phyloP scores from a whole-genome alignment of 2,888 invertebrate species.

The Tetranychus truncatus region DNA sequence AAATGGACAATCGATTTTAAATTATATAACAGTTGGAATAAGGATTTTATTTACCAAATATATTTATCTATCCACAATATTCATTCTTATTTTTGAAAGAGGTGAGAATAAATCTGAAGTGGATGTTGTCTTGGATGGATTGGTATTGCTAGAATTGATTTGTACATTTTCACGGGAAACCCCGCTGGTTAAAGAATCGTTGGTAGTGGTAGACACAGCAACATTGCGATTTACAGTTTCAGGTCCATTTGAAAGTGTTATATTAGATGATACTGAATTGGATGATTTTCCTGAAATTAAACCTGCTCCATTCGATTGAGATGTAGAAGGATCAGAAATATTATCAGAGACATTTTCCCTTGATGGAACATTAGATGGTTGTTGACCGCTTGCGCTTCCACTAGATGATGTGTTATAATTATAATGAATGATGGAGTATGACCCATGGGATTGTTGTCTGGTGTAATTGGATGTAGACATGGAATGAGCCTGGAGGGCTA shows the following conservation, averaged over 20 bases:
- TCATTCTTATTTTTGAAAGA: background rate
- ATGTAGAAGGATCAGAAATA: background rate
- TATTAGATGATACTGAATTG: background rate
- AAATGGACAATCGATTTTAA: background rate
- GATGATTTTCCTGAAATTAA: background rate
- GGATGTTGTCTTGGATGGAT: constrained; percentile 7
- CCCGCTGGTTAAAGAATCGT: background rate
- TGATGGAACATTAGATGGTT: background rate
- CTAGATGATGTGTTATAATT: background rate
- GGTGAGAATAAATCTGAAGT: background rate
- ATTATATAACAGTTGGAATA: background rate
- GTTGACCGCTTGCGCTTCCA: background rate
- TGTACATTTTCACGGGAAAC: background rate
- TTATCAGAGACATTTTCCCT: background rate
- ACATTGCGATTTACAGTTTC: background rate
- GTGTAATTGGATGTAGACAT: constrained; percentile 5
- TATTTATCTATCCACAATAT: background rate
- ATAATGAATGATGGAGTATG: constrained; percentile 3
- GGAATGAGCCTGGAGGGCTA: constrained; percentile 23
- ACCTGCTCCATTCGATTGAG: background rate
- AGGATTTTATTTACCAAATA: background rate
- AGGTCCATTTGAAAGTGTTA: background rate
- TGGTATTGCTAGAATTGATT: background rate
- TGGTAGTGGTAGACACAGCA: background rate
- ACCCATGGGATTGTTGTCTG: background rate